These are phyloP conservation scores for Hephaestus fuliginosus DNA, from an alignment of 2,797 vertebrate genomes.

Conservation along the genomic window DNA sequence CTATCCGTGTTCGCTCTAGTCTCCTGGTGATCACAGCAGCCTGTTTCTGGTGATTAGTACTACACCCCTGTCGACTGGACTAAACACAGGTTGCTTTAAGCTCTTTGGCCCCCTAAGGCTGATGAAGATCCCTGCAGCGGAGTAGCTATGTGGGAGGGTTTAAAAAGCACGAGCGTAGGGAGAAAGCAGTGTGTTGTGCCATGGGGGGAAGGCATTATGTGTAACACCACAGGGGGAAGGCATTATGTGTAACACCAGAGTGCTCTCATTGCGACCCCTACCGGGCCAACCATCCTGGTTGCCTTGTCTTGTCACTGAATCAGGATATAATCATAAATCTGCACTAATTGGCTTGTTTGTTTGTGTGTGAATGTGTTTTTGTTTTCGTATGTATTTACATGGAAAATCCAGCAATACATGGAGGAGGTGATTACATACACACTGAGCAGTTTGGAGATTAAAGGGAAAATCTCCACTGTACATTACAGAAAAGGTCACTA, in stretches of 20 bases:
- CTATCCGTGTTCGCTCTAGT: constrained; percentile 40
- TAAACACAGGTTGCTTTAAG: constrained; percentile 63
- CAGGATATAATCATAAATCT: constrained; percentile 46
- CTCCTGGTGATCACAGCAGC: constrained; percentile 69
- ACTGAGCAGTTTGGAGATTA: background rate
- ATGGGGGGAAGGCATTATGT: constrained; percentile 52
- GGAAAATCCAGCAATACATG: background rate
- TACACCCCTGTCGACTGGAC: constrained; percentile 68
- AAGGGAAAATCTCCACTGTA: background rate
- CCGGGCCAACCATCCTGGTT: constrained; percentile 48
- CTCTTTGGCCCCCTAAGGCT: constrained; percentile 60
- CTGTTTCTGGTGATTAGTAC: constrained; percentile 74
- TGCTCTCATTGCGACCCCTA: constrained; percentile 56
- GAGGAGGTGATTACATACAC: background rate
- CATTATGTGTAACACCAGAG: constrained; percentile 54
- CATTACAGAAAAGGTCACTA: background rate
- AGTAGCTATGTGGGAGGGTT: constrained; percentile 51
- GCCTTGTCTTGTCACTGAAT: constrained; percentile 29
- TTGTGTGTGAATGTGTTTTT: background rate
- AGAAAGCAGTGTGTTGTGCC: constrained; percentile 52
- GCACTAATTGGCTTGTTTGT: constrained; percentile 48
- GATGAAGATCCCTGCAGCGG: constrained; percentile 63
- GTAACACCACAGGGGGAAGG: constrained; percentile 45
- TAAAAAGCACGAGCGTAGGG: constrained; percentile 54
- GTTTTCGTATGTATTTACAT: constrained; percentile 17